Base-by-base conservation (phyloP, 2,888 invertebrate species). In the Sycophila texana region DNA sequence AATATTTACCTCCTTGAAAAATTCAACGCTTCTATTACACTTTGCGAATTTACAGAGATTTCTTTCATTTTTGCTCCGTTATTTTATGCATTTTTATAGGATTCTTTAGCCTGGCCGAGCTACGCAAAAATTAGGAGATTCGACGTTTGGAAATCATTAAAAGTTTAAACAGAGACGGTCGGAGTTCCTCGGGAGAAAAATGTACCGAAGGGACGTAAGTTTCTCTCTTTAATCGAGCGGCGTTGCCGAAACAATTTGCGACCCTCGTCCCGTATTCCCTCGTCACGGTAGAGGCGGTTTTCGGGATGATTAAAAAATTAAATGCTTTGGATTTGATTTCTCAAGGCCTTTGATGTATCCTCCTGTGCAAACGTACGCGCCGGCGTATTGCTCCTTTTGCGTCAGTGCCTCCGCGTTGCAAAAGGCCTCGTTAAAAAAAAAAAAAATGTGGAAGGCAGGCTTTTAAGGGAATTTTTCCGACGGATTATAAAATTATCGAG, bases 1-100 rank as follows among this genome's bases (percentile, higher is more conserved):
- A 78, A 78, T 78, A 78, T 78, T 73, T 67, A 73, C 73, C 53
- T 67, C 67, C 60, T 73, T 73, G 73, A 53, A 72, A 61, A 73
- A 73, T 77, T 73, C 73, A 73, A 60, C 55, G 53, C 66, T 60
- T 60, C 66, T 47, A 39, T 39, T 39, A 47, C 0, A 66, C 13
- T 49, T 26, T 51, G 71, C 53, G 22, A 53, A 66, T 73, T 39
- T 39, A 39, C 51, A 47, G 4, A 12, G 10, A 12, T 53, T 65
- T 71, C 14, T 51, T 7, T n/a, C 22, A 4, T 16, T 7, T 22
- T 16, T 60, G 1, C 16, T 18, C 47, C 16, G 13, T 22, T 72
- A 13, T 30, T 30, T 65, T 53, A 4, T 18, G 1, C 51, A 13
- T 26, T 73, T 53, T 13, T 12, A 13, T 14, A 16, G 18, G 47